Conservation (phyloP, 2,888 invertebrate species). For the Hipparchia sbordonii region DNA sequence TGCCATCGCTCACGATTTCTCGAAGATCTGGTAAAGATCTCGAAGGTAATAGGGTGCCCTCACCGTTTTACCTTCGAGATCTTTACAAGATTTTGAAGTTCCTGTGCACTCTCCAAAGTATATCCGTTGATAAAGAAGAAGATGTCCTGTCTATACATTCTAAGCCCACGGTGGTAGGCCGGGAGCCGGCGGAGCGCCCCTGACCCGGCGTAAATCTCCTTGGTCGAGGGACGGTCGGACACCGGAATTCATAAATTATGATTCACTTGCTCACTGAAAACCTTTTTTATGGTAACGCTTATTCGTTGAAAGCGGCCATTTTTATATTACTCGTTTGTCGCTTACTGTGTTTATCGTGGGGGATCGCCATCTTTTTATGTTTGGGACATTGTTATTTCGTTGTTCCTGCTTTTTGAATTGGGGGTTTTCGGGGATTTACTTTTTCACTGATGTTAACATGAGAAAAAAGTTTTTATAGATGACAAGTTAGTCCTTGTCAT, state of each 20-base stretch:
- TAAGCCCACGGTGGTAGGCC: slow-evolving; percentile 53
- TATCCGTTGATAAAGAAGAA: too few species aligned
- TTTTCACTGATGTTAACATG: too few species aligned
- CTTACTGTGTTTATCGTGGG: slow-evolving; percentile 46
- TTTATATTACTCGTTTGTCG: slow-evolving; percentile 74
- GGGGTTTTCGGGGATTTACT: not conserved
- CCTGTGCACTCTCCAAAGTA: too few species aligned
- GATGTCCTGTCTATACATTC: slow-evolving; percentile 40
- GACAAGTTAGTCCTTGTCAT: too few species aligned
- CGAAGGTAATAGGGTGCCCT: too few species aligned
- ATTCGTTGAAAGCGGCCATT: slow-evolving; percentile 76
- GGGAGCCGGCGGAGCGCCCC: slow-evolving; percentile 70
- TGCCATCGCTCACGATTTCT: too few species aligned
- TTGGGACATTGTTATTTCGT: slow-evolving; percentile 8
- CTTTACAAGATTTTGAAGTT: too few species aligned
- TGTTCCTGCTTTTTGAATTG: not conserved
- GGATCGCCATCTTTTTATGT: slow-evolving; percentile 23
- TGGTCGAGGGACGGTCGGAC: slow-evolving; percentile 58
- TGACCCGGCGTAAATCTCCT: slow-evolving; percentile 78
- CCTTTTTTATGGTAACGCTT: slow-evolving; percentile 82
- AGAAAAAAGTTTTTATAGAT: too few species aligned
- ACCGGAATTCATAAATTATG: slow-evolving; percentile 83
- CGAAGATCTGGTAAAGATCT: too few species aligned
- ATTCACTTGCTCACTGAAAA: slow-evolving; percentile 83
- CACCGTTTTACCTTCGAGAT: too few species aligned